Conservation (phyloP, 2,888 invertebrate species). For the Drosophila hamatofila region DNA sequence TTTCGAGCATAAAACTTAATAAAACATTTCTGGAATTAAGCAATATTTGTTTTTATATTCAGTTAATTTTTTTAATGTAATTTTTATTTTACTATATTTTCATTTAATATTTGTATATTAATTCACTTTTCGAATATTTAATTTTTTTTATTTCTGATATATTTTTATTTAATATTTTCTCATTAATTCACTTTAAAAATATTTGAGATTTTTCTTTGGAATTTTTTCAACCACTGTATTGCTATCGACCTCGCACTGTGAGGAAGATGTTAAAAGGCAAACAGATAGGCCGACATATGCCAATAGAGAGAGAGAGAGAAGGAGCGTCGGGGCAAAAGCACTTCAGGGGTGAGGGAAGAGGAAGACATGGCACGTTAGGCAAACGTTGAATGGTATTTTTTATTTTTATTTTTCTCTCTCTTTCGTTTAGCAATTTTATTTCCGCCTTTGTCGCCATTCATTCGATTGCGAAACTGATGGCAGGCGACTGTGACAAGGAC, state of each 20-base stretch:
- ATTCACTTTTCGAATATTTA: too few relatives aligned
- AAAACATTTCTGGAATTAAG: too few relatives aligned
- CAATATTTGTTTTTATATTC: too few relatives aligned
- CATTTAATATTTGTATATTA: too few relatives aligned
- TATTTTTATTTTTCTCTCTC: neutral
- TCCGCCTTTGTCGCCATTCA: conserved; percentile 77
- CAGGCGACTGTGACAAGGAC: conserved; percentile 39
- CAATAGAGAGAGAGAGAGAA: conserved; percentile 6
- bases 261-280: conserved; percentile 61
- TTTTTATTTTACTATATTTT: too few relatives aligned
- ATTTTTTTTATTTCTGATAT: neutral
- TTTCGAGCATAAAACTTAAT: neutral
- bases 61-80: too few relatives aligned
- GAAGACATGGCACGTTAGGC: conserved; percentile 33
- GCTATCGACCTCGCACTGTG: conserved; percentile 7
- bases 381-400: conserved; percentile 50
- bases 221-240: conserved; percentile 48
- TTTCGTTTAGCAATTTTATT: conserved; percentile 77
- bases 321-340: conserved; percentile 3
- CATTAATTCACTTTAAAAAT: too few relatives aligned
- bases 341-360: neutral
- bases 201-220: neutral
- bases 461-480: conserved; percentile 71
- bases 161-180: neutral
- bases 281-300: conserved; percentile 63